A percentile compares a stretch with the other conserved stretches of the same genome.
phyloP scores from a whole-genome alignment of 2,797 vertebrate genomes.

The Ctenopoma kingsleyae region DNA sequence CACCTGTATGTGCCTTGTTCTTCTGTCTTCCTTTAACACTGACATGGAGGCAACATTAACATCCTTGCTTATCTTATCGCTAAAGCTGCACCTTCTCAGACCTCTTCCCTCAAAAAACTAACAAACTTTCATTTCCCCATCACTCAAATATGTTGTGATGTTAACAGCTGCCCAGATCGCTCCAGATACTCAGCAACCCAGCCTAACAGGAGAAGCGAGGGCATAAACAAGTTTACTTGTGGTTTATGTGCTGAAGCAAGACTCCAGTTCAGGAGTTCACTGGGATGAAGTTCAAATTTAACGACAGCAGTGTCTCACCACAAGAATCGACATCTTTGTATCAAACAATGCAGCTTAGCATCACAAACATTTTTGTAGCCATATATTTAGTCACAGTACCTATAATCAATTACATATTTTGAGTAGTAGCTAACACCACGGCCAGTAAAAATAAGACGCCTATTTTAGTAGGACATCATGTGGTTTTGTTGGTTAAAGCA shows the following conservation, averaged over 20 bases:
- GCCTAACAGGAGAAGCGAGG: conserved; percentile 50
- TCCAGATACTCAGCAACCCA: conserved; percentile 41
- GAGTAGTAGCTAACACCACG: conserved; percentile 6
- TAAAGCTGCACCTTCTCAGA: conserved; percentile 27
- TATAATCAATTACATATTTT: conserved; percentile 19
- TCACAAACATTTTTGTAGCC: background rate
- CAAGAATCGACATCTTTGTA: conserved; percentile 11
- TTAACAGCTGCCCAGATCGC: conserved; percentile 31
- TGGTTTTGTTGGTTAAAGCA: conserved; percentile 13
- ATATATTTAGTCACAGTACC: conserved; percentile 5
- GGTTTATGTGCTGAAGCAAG: conserved; percentile 29
- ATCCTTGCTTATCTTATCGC: conserved; percentile 10
- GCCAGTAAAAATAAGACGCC: background rate
- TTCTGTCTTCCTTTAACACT: background rate
- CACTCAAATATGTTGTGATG: conserved; percentile 53
- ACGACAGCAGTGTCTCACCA: conserved; percentile 1
- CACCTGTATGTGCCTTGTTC: background rate
- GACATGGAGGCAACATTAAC: conserved; percentile 10
- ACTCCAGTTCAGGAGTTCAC: conserved; percentile 35
- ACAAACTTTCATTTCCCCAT: conserved; percentile 42
- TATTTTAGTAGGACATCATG: conserved; percentile 21
- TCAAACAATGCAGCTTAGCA: conserved; percentile 26
- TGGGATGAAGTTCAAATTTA: conserved; percentile 26
- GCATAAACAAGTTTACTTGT: conserved; percentile 59
- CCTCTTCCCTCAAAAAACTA: background rate